These are phyloP conservation scores for Pygmarrhopalites habei DNA, from an alignment of 1,140 invertebrate genomes.

Conservation along the genomic window DNA sequence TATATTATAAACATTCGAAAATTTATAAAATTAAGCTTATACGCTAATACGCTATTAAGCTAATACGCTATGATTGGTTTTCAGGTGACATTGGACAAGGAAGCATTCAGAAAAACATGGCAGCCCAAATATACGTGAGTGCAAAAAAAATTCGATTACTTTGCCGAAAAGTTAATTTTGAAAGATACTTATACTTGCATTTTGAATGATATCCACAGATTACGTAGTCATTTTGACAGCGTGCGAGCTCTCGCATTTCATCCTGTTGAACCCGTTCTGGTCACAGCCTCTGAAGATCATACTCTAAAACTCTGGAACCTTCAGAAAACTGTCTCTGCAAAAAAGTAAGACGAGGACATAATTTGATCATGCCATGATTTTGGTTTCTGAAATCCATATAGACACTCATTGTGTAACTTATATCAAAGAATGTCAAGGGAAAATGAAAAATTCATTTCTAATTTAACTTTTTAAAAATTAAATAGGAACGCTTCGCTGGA, in stretches of 20 bases:
- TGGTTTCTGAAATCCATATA: too few relatives aligned
- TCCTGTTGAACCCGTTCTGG: slow-evolving; percentile 89
- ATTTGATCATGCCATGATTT: too few relatives aligned
- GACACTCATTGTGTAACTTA: too few relatives aligned
- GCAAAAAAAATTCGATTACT: too few relatives aligned
- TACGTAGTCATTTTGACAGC: slow-evolving; percentile 95
- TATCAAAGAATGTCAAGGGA: too few relatives aligned
- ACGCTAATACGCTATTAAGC: too few relatives aligned
- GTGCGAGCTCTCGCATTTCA: slow-evolving; percentile 95
- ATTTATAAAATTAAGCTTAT: too few relatives aligned
- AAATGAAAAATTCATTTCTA: neutral
- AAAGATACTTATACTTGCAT: too few relatives aligned
- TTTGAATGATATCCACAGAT: too few relatives aligned
- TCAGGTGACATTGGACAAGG: slow-evolving; percentile 73
- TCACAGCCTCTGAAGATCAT: slow-evolving; percentile 97
- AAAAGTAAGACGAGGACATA: slow-evolving; percentile 62
- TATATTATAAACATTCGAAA: too few relatives aligned
- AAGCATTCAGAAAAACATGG: slow-evolving; percentile 94
- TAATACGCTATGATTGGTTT: too few relatives aligned
- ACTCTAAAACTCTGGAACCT: slow-evolving; percentile 99
- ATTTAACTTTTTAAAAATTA: slow-evolving; percentile 32
- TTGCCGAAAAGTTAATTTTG: too few relatives aligned
- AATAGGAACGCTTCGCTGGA: slow-evolving; percentile 78
- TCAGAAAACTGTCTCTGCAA: slow-evolving; percentile 92
- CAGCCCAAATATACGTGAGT: slow-evolving; percentile 98